Evolutionary conservation across 2,113 vertebrate genomes (phyloP), one percentile per base, ranked within the genome.

Genomic region (Gambusia holbrooki): DNA sequence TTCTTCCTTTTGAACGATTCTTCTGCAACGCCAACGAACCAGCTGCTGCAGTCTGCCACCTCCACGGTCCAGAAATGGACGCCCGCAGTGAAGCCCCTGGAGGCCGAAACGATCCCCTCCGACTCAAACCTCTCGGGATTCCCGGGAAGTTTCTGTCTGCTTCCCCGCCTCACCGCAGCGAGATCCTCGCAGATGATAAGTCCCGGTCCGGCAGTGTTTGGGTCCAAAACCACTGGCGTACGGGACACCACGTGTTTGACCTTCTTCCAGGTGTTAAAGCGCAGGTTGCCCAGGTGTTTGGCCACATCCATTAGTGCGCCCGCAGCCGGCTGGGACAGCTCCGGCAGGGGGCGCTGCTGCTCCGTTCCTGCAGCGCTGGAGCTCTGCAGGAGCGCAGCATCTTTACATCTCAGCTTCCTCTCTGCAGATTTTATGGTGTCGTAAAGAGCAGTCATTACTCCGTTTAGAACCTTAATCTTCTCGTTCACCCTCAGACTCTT

Each of bases 221-320:
- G 72, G 25, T 70, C 78, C 45, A 80, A 66, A 33, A 69, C 40
- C 72, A 66, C 62, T 1, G 62, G 67, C 2, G 33, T 66, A 11
- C 60, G 65, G 10, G 62, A 35, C 48, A 70, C 54, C 29, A 29
- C 1, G 22, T 69, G 25, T 17, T 65, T 80, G 27, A 80, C 65
- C 28, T 51, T 72, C 69, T 30, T 69, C 72, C 71, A 74, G 66
- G 68, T 28, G 33, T 69, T 69, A 48, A 45, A 74, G 45, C 13
- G 1, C 28, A 74, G 45, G 78, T 74, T 80, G 66, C 71, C 66
- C 66, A 70, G 61, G 28, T 80, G 77, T 72, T 66, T 66, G 76
- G 63, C 69, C 48, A 45, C 76, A 28, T 79, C 63, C 2, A 80
- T 74, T 17, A 74, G 45, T 27, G 71, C 66, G 33, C 66, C 78